phyloP scores from a whole-genome alignment of 2,888 invertebrate species.

The Strigamia crassipes region DNA sequence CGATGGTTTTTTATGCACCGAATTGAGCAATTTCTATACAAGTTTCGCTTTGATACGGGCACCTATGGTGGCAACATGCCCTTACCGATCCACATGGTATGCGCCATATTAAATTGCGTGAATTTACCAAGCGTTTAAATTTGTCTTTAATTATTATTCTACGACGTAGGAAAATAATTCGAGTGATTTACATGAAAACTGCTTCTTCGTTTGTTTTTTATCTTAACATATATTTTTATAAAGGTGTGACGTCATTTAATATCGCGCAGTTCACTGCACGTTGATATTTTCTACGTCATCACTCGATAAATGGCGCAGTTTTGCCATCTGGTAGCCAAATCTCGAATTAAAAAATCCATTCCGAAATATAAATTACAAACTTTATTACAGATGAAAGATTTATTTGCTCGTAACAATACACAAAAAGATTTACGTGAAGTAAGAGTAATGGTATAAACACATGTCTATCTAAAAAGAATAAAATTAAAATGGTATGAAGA shows the following conservation, averaged over 20 bases:
- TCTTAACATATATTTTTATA: neutral
- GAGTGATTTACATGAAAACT: neutral
- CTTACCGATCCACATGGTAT: neutral
- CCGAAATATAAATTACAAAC: neutral
- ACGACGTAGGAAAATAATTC: neutral
- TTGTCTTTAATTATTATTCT: neutral
- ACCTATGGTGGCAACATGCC: neutral
- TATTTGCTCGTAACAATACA: conserved; percentile 19
- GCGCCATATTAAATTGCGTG: conserved; percentile 4
- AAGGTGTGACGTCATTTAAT: neutral
- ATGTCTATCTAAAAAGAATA: neutral
- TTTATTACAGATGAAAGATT: conserved; percentile 7
- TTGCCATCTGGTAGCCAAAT: neutral
- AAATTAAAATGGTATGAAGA: neutral
- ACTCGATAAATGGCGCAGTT: neutral
- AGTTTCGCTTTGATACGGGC: neutral
- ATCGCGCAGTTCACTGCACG: neutral
- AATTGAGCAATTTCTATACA: neutral
- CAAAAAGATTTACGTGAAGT: conserved; percentile 12
- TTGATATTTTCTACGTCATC: neutral
- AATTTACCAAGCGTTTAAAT: neutral
- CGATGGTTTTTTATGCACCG: neutral
- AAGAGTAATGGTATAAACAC: conserved; percentile 11
- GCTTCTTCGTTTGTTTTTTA: neutral
- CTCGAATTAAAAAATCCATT: neutral